Base-by-base conservation (phyloP, 1,140 invertebrate genomes). In the Gryllus bimaculatus region DNA sequence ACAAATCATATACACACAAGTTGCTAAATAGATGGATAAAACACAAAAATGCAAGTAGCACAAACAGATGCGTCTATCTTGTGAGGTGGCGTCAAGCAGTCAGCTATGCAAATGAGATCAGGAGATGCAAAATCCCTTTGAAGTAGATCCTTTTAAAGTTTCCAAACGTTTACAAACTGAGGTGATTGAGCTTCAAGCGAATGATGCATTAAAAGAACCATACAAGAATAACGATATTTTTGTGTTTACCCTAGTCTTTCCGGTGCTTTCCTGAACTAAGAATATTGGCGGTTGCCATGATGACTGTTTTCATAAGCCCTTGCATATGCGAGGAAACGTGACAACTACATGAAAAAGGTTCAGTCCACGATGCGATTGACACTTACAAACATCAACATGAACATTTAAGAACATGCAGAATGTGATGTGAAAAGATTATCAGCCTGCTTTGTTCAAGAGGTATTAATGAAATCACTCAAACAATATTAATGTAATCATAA, bases 1-100 rank as follows among this genome's bases (percentile, higher is more conserved):
- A 39, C 26, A 39, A 39, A 39, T 5, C 26, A 39, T 39, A 39
- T 39, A 39, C 26, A 39, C 26, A 39, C 26, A 39, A 2, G 26
- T 39, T 39, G 26, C 26, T 39, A 39, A 39, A 39, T 39, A 39
- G 26, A 5, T 39, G 26, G 26, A 39, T 39, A 39, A 39, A 39
- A 39, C 26, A 39, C 26, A 39, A 39, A 39, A 39, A 39, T 39
- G 26, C 26, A 39, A 39, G 26, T 2, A 39, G 26, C 26, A 39
- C 26, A 39, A 39, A 1, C 26, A 39, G 5, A 39, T 39, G 26
- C 26, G 5, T 39, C 26, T 39, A 5, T 39, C 26, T 39, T 5
- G 1, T 39, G 5, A 39, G 26, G 26, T 39, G 26, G 26, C 26
- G 26, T 93, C 93, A 1, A 96, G 94, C 88, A 90, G 92, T 91